A percentile compares a stretch with the other conserved stretches of the same genome.
Evolutionary conservation across 2,888 invertebrate species (phyloP).

Genomic region (Eumerus sabulonum): DNA sequence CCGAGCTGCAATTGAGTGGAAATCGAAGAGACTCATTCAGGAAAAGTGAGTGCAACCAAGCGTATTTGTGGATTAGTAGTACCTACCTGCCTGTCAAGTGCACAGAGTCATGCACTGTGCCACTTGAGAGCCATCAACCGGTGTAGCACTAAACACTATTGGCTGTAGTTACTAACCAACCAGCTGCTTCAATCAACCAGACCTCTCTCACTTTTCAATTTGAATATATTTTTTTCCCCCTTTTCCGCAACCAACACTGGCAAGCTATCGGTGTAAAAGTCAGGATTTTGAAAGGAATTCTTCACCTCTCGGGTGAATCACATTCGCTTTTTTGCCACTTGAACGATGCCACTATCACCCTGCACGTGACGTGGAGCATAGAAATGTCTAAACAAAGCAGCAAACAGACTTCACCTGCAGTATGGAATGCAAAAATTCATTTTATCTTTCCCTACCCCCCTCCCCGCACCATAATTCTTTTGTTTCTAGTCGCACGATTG

Average conservation of each 20-base stretch:
- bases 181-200: constrained; percentile 41
- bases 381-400: constrained; percentile 7
- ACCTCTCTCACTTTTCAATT: constrained; percentile 65
- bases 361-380: constrained; percentile 2
- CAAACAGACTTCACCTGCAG: constrained; percentile 26
- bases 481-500: neutral
- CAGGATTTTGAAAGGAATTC: neutral
- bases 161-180: constrained; percentile 28
- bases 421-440: constrained; percentile 41
- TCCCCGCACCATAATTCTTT: constrained; percentile 32
- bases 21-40: constrained; percentile 59
- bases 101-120: constrained; percentile 16
- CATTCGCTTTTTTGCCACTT: neutral
- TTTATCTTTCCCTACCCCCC: no score
- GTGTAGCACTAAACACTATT: neutral
- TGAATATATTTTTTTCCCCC: constrained; percentile 54
- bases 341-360: neutral
- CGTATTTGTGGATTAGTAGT: constrained; percentile 62
- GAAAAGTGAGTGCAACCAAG: constrained; percentile 65
- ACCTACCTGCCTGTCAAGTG: constrained; percentile 53
- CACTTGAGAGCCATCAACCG: no score
- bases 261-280: constrained; percentile 16
- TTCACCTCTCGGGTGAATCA: neutral
- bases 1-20: constrained; percentile 52
- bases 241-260: constrained; percentile 40